Percentiles rank a stretch among this genome's conserved stretches.
Evolutionary conservation across 2,888 invertebrate species (phyloP).

Genomic region (Drosophila colorata): DNA sequence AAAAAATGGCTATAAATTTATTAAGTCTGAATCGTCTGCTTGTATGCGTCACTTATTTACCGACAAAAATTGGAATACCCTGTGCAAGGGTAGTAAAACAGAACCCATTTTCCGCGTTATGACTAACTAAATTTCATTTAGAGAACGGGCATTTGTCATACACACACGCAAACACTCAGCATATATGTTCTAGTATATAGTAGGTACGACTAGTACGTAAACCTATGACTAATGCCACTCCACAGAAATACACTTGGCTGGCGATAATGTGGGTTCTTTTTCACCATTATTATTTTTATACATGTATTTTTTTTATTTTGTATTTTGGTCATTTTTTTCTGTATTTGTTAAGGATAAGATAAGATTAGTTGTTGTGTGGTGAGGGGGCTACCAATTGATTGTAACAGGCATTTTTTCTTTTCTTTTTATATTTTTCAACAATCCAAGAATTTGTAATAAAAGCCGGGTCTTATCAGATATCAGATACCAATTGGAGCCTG

Average conservation of each 20-base stretch:
- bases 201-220: slow-evolving; percentile 11
- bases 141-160: not conserved
- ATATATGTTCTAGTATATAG: not conserved
- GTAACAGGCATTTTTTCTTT: slow-evolving; percentile 4
- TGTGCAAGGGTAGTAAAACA: not conserved
- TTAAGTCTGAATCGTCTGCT: too few species aligned
- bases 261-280: slow-evolving; percentile 58
- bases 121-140: slow-evolving; percentile 23
- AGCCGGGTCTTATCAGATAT: slow-evolving; percentile 20
- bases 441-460: slow-evolving; percentile 31
- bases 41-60: not conserved
- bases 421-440: slow-evolving; percentile 1
- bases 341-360: slow-evolving; percentile 66
- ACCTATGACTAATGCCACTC: slow-evolving; percentile 45
- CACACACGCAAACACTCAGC: not conserved
- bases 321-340: slow-evolving; percentile 6
- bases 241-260: slow-evolving; percentile 34
- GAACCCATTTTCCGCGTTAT: slow-evolving; percentile 4
- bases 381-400: slow-evolving; percentile 19
- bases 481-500: slow-evolving; percentile 23
- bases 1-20: too few species aligned
- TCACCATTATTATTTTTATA: slow-evolving; percentile 1
- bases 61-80: not conserved
- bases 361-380: slow-evolving; percentile 50
- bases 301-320: slow-evolving; percentile 1